These are phyloP conservation scores for Phrynocephalus guinanensis DNA, from an alignment of 2,797 vertebrate genomes.

Conservation along the genomic window DNA sequence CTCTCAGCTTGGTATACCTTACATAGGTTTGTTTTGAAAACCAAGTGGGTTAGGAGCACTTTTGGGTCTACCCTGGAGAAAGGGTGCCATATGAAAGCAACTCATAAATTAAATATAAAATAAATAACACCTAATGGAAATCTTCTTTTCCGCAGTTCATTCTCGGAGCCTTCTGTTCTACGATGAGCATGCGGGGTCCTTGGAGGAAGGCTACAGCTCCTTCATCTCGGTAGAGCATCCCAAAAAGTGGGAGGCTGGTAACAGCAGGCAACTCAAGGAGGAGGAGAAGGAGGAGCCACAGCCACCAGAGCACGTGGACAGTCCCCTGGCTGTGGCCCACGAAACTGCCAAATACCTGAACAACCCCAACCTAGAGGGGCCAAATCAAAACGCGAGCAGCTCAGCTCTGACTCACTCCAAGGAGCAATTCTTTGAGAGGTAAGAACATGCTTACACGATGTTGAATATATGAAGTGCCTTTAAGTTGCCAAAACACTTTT, in stretches of 20 bases:
- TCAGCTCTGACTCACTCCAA: constrained; percentile 77
- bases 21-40: background rate
- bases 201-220: constrained; percentile 86
- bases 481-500: too few relatives aligned
- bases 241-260: constrained; percentile 81
- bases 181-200: constrained; percentile 85
- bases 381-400: constrained; percentile 75
- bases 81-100: background rate
- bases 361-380: constrained; percentile 76
- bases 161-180: constrained; percentile 97
- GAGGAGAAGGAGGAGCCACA: constrained; percentile 64
- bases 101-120: background rate
- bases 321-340: constrained; percentile 76
- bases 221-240: constrained; percentile 83
- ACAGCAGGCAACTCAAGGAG: constrained; percentile 72
- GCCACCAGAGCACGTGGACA: constrained; percentile 66
- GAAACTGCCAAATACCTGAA: constrained; percentile 87
- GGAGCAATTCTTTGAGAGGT: constrained; percentile 78
- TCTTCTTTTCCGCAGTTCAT: constrained; percentile 84
- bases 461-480: too few relatives aligned
- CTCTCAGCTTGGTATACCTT: background rate
- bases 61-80: background rate
- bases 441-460: constrained; percentile 29
- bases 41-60: background rate
- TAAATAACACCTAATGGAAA: constrained; percentile 32